These are phyloP conservation scores for Tauraco erythrolophus DNA, from an alignment of 2,113 vertebrate species.

Conservation along the genomic window DNA sequence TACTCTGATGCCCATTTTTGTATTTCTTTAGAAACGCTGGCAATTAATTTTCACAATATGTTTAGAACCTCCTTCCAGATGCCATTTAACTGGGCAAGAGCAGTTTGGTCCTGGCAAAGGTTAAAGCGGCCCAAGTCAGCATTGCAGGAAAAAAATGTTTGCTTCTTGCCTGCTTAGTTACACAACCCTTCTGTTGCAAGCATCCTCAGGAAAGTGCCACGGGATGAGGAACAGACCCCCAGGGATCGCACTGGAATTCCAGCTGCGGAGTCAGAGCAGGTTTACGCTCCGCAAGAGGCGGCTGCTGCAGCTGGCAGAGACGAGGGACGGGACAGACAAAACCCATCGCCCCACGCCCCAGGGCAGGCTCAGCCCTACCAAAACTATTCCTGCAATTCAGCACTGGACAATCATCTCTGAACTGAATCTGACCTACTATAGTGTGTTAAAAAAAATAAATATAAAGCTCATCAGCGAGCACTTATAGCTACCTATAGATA, in stretches of 20 bases:
- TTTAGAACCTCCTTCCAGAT: neutral
- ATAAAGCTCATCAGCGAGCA: neutral
- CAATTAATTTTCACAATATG: rapidly evolving
- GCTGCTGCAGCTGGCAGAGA: neutral
- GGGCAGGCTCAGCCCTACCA: neutral
- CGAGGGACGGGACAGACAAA: neutral
- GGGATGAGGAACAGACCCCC: neutral
- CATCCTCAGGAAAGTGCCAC: neutral
- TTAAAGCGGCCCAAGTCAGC: neutral
- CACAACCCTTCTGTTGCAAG: neutral
- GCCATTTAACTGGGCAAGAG: neutral
- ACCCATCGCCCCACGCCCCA: neutral
- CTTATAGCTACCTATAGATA: neutral
- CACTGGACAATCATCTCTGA: neutral
- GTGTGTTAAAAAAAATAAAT: rapidly evolving
- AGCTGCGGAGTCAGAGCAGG: neutral
- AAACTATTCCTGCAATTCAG: neutral
- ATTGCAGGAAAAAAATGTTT: rapidly evolving
- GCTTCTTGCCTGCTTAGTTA: neutral
- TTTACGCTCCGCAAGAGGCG: rapidly evolving
- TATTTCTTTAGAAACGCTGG: neutral
- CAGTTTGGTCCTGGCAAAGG: neutral
- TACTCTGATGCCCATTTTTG: neutral
- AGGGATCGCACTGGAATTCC: neutral
- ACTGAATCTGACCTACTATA: neutral